Evolutionary conservation across 2,113 vertebrate species (phyloP).

Genomic region (Laterallus jamaicensis): DNA sequence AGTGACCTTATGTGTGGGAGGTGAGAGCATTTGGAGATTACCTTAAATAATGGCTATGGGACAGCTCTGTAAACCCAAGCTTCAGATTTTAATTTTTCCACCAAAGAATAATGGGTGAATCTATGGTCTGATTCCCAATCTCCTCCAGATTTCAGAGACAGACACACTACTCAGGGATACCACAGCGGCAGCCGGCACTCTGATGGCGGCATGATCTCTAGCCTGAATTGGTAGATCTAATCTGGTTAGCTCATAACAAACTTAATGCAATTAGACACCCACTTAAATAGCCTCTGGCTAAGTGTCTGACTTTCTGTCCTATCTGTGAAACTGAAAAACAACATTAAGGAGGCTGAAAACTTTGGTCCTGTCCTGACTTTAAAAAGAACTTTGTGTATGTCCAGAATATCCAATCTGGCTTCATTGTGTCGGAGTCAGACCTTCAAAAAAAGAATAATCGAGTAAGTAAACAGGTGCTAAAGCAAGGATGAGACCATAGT

Average conservation of each 20-base stretch:
- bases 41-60: not conserved
- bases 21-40: not conserved
- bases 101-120: not conserved
- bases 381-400: not conserved
- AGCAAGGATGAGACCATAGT: not conserved
- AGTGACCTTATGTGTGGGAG: conserved; percentile 9
- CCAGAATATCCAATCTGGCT: not conserved
- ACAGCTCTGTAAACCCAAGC: not conserved
- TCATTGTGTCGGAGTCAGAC: not conserved
- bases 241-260: conserved; percentile 54
- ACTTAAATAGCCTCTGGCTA: conserved; percentile 52
- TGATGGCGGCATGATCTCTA: conserved; percentile 41
- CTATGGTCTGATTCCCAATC: not conserved
- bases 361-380: not conserved
- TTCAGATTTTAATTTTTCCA: not conserved
- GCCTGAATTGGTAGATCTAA: conserved; percentile 43
- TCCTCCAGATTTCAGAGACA: not conserved
- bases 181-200: not conserved
- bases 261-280: conserved; percentile 47
- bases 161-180: not conserved
- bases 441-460: not conserved
- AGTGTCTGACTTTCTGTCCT: conserved; percentile 40
- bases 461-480: not conserved
- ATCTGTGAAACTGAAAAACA: conserved; percentile 30
- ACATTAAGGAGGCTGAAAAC: not conserved